These are phyloP conservation scores for Squalus acanthias DNA, from an alignment of 2,797 vertebrate species.

Conservation along the genomic window DNA sequence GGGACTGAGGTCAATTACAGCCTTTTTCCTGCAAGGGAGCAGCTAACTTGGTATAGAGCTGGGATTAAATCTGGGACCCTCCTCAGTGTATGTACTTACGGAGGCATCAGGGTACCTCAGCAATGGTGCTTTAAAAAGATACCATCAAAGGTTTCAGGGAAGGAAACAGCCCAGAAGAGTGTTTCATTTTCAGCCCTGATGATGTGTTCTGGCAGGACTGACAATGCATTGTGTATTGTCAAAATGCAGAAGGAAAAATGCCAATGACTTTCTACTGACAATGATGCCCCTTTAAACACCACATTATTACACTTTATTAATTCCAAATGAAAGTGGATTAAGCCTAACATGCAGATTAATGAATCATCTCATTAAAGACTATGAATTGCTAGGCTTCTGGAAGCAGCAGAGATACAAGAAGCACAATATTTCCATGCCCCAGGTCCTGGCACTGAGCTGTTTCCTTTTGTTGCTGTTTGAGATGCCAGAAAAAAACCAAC, in stretches of 20 bases:
- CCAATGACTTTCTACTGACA: neutral
- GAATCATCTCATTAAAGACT: neutral
- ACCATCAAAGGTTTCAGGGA: neutral
- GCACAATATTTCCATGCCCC: neutral
- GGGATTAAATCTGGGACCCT: neutral
- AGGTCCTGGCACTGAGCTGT: neutral
- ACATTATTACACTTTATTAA: neutral
- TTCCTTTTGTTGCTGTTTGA: neutral
- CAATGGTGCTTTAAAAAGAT: neutral
- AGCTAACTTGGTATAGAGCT: neutral
- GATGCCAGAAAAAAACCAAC: neutral
- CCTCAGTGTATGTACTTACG: neutral
- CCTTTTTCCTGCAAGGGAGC: neutral
- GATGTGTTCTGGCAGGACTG: neutral
- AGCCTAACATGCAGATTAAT: neutral
- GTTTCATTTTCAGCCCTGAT: neutral
- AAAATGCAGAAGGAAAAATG: neutral
- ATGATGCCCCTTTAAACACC: neutral
- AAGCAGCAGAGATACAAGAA: neutral
- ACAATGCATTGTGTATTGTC: neutral
- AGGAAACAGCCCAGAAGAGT: neutral
- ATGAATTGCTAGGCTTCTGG: neutral
- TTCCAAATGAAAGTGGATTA: neutral
- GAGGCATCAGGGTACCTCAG: neutral
- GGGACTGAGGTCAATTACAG: neutral